Evolutionary conservation across 2,888 invertebrate species (phyloP), one percentile per base, ranked within the genome.

Genomic region (Drosophila atripex): DNA sequence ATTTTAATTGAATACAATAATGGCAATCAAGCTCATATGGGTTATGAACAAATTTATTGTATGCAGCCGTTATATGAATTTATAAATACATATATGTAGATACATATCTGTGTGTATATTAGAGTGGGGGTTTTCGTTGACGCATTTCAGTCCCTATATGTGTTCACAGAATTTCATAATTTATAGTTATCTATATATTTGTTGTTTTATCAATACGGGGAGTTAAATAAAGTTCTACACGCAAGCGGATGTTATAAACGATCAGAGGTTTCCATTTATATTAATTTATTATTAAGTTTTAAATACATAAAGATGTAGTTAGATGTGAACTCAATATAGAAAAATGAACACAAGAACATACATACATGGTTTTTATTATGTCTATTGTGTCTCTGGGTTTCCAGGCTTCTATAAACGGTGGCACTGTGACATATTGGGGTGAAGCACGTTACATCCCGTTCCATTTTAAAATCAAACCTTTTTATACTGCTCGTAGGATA

Each of bases 1-100:
- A 58, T 66, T 86, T 87, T 80, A 87, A 85, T 87, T 83, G 79
- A 87, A 77, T 75, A 87, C 75, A 82, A 87, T 85, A 77, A 80
- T 71, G 69, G 68, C 39, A 78, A 61, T 64, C 51, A 80, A 75
- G 69, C 70, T 32, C 77, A 71, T 74, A 53, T 63, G 53, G 47
- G 58, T 69, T 61, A 61, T 69, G 65, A 54, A 52, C 50, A 61
- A 38, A 30, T n/a, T n/a, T 14, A 11, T 55, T 41, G 47, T 41
- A 32, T n/a, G 21, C 14, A 54, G 30, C 30, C 11, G 14, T 35
- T 32, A 32, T 32, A 32, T 32, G 49, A 28, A 12, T 23, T 3
- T 56, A 43, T 28, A 21, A 14, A 41, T 53, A 35, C 25, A 21
- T 49, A 25, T 39, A 61, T 43, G 28, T 41, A 35, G 38, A 21